Evolutionary conservation across 2,113 vertebrate genomes (phyloP).

Genomic region (Corythaixoides concolor): DNA sequence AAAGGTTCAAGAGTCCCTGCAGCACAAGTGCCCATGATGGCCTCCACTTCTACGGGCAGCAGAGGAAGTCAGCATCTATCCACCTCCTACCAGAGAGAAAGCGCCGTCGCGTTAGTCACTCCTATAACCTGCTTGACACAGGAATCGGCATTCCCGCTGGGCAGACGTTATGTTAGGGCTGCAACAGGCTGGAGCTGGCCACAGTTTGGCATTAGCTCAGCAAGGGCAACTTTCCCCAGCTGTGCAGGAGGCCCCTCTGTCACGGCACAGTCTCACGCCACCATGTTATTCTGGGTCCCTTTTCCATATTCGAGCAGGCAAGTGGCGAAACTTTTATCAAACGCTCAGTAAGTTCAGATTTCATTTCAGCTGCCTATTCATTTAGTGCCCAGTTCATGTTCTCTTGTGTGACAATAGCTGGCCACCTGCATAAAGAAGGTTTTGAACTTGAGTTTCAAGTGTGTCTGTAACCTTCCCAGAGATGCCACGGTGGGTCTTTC

Average conservation of each 20-base stretch:
- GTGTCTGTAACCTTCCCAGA: not conserved
- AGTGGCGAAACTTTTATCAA: not conserved
- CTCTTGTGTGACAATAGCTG: not conserved
- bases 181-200: not conserved
- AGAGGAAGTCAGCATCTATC: no score
- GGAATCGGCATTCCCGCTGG: not conserved
- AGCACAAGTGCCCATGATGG: not conserved
- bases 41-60: no score
- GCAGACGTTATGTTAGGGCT: not conserved
- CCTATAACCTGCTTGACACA: not conserved
- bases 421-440: not conserved
- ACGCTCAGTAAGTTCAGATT: not conserved
- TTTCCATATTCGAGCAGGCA: not conserved
- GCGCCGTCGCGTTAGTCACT: accelerated
- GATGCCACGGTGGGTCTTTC: not conserved
- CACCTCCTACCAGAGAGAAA: not conserved
- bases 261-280: not conserved
- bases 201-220: not conserved
- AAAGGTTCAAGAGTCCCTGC: not conserved
- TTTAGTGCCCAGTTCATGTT: not conserved
- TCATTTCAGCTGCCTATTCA: not conserved
- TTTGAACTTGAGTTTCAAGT: not conserved
- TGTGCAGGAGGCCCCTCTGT: not conserved
- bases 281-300: not conserved
- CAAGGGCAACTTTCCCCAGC: not conserved